Evolutionary conservation across 2,888 invertebrate genomes (phyloP).

Genomic region (Neelides folsomi): DNA sequence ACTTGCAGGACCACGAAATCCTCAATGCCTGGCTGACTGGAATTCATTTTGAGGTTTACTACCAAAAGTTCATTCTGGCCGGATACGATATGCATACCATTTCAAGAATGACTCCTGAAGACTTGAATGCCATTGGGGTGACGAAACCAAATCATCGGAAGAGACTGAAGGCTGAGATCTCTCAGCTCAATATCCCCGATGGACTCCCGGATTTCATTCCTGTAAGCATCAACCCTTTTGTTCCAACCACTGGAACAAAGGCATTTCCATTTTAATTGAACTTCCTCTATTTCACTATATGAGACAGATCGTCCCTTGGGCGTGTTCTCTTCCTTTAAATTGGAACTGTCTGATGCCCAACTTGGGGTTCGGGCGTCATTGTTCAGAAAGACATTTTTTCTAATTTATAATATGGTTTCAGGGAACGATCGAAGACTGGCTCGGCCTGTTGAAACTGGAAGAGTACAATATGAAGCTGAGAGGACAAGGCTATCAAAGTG

Average conservation of each 20-base stretch:
- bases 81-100: conserved; percentile 97
- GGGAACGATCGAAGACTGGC: conserved; percentile 91
- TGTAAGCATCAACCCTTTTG: conserved; percentile 43
- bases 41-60: conserved; percentile 88
- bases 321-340: too few relatives aligned
- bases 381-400: background rate
- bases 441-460: conserved; percentile 74
- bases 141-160: conserved; percentile 96
- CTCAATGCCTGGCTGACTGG: conserved; percentile 89
- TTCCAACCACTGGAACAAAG: too few relatives aligned
- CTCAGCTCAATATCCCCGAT: conserved; percentile 81
- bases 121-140: conserved; percentile 57
- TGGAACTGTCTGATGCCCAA: too few relatives aligned
- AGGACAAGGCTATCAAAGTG: conserved; percentile 84
- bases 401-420: conserved; percentile 37
- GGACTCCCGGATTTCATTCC: conserved; percentile 90
- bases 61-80: conserved; percentile 78
- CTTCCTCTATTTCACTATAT: too few relatives aligned
- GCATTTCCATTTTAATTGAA: too few relatives aligned
- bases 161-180: conserved; percentile 89
- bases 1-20: conserved; percentile 72
- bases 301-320: too few relatives aligned
- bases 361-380: background rate
- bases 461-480: conserved; percentile 82
- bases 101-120: conserved; percentile 96